Evolutionary conservation across 1,140 invertebrate species (phyloP), one percentile per base, ranked within the genome.

Genomic region (Pogonomyrmex barbatus): DNA sequence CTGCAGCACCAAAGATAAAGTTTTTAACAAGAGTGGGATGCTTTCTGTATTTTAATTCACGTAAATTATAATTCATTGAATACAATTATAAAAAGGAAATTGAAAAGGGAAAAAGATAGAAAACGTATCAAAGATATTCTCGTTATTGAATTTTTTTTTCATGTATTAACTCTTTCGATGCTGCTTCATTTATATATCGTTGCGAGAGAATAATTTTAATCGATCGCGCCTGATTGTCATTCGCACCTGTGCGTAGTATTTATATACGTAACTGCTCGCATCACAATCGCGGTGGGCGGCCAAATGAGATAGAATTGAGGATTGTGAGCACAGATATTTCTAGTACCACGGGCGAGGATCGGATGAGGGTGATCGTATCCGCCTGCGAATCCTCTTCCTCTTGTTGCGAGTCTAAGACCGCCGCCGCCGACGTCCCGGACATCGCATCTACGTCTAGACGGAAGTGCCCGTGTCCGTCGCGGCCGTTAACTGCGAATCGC

Each of bases 281-380:
- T 75, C 42, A 62, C 42, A 45, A 42, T 75, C 42, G 77, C 36
- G 68, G n/a, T 70, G 79, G 33, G 42, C 79, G 54, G 54, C 79
- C 54, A 62, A 60, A 36, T 62, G 68, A 83, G 79, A 50, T 75
- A 83, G 79, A 76, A 79, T 75, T 85, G 68, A 81, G 79, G 54
- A 87, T 90, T 87, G 60, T 90, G 87, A 90, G 88, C 81, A 78
- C 73, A 90, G 89, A 90, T 79, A 81, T 90, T 90, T 90, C 85
- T 83, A 90, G 86, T 89, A 54, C 85, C 86, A 50, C 81, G 89
- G 76, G 68, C 56, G 78, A 87, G 75, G 75, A 77, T 81, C 70
- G 39, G 76, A 70, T 47, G 42, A 62, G 14, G 12, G 79, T 83
- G 68, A 83, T 30, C n/a, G 54, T 83, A 36, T 83, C 79, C 52